Evolutionary conservation across 2,888 invertebrate species (phyloP), one percentile per base, ranked within the genome.

Genomic region (Cephus runcator): DNA sequence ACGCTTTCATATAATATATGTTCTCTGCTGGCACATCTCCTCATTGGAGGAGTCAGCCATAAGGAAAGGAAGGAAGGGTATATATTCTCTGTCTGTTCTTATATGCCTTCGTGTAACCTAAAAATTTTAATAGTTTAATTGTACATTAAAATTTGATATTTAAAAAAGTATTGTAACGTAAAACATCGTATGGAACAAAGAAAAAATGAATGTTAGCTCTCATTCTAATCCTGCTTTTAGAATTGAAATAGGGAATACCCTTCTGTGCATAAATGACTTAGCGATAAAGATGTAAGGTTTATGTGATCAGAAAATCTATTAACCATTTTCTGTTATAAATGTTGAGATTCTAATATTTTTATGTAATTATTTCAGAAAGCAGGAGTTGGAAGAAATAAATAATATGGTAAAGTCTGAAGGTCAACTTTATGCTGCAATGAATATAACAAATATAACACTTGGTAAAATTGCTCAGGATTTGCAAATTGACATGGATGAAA

Each of bases 331-430:
- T 34, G 4, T 34, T 30, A 30, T 30, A 73, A n/a, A 71, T 71
- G 31, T 33, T 30, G 9, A 15, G 12, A 31, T 33, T 71, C 71
- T 71, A 33, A 71, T 71, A 31, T 11, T 71, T 69, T 69, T 11
- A 33, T 33, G 31, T 0, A 31, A 33, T 40, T 75, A 77, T 82
- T 81, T 3, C 73, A 89, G 89, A 80, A 85, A 84, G 30, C 79
- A 76, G 36, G 88, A 89, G 77, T 73, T 89, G 31, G 73, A 75
- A 0, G 34, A 75, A 33, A 87, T 89, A 69, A 84, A 85, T 12
- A 80, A 83, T 30, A 76, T 88, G n/a, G 75, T 84, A 11, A 76
- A 81, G 31, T 73, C 81, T 6, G 76, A 85, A 15, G 88, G 88
- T 35, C 75, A 81, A 11, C 77, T 89, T 34, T 75, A 77, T 11